These are phyloP conservation scores for Spisula solida DNA, from an alignment of 2,888 invertebrate species.

Conservation along the genomic window DNA sequence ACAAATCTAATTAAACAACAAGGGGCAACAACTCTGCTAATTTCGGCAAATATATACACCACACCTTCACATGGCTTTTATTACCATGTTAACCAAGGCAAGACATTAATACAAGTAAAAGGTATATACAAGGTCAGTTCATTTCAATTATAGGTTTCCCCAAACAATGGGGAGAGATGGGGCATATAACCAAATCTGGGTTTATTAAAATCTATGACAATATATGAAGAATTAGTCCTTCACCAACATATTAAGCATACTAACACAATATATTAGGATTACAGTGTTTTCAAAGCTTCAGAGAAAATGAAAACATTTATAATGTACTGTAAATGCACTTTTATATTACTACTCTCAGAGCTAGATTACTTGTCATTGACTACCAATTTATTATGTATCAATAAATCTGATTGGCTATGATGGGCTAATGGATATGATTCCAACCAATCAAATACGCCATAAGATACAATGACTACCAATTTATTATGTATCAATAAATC, in stretches of 20 bases:
- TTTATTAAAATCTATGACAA: not conserved
- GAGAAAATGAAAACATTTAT: not conserved
- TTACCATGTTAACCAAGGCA: not conserved
- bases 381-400: too few species aligned
- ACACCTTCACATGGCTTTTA: too few species aligned
- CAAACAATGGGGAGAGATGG: not conserved
- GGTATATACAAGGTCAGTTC: not conserved
- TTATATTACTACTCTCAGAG: too few species aligned
- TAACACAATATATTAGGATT: not conserved
- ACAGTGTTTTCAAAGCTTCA: constrained; percentile 2
- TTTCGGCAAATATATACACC: too few species aligned
- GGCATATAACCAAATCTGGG: not conserved
- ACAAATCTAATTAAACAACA: too few species aligned
- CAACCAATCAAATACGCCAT: not conserved
- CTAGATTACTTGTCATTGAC: too few species aligned
- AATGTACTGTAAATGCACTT: too few species aligned
- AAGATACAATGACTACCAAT: not conserved
- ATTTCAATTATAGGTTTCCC: not conserved
- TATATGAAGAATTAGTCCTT: constrained; percentile 1
- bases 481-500: too few species aligned
- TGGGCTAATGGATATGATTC: not conserved
- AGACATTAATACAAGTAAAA: not conserved
- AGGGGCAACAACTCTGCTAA: too few species aligned
- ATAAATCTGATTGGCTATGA: not conserved
- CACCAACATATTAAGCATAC: not conserved